Percentiles rank a stretch among this genome's conserved stretches.
Conservation (phyloP, 2,888 invertebrate genomes). For the Empis livida region DNA sequence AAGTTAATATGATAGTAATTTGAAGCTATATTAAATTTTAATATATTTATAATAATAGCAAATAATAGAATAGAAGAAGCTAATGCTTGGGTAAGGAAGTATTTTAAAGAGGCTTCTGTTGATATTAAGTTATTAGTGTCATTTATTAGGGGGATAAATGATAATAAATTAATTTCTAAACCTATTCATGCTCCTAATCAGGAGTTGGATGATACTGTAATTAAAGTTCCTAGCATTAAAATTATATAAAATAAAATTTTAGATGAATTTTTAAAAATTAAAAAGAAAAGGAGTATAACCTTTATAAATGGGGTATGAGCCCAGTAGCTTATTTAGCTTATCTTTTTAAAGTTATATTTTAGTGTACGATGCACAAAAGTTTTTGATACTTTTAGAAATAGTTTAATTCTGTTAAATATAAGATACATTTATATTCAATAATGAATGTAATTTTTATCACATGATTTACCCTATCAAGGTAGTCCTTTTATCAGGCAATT, state of each 20-base stretch:
- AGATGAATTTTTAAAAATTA: conserved; percentile 37
- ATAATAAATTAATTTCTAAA: conserved; percentile 49
- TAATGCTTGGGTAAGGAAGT: conserved; percentile 46
- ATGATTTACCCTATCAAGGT: conserved; percentile 49
- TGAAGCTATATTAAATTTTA: conserved; percentile 22
- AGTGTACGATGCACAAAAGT: conserved; percentile 48
- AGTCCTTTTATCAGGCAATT: conserved; percentile 46
- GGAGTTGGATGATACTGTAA: conserved; percentile 38
- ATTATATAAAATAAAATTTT: conserved; percentile 41
- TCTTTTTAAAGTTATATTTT: conserved; percentile 40
- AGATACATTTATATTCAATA: conserved; percentile 14
- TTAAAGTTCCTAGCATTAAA: conserved; percentile 38
- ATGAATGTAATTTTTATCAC: conserved; percentile 24
- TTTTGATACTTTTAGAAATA: conserved; percentile 47
- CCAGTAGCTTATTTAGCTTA: conserved; percentile 43
- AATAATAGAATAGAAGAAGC: conserved; percentile 44
- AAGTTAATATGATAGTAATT: conserved; percentile 13
- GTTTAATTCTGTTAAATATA: conserved; percentile 49
- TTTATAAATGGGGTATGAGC: conserved; percentile 39
- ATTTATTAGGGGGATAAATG: conserved; percentile 46
- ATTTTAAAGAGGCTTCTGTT: conserved; percentile 46
- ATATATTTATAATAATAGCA: conserved; percentile 28
- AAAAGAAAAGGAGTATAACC: conserved; percentile 39
- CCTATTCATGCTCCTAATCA: conserved; percentile 44
- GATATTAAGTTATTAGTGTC: conserved; percentile 38